These are phyloP conservation scores for Drosophila rubida DNA, from an alignment of 2,888 invertebrate genomes.

Conservation along the genomic window DNA sequence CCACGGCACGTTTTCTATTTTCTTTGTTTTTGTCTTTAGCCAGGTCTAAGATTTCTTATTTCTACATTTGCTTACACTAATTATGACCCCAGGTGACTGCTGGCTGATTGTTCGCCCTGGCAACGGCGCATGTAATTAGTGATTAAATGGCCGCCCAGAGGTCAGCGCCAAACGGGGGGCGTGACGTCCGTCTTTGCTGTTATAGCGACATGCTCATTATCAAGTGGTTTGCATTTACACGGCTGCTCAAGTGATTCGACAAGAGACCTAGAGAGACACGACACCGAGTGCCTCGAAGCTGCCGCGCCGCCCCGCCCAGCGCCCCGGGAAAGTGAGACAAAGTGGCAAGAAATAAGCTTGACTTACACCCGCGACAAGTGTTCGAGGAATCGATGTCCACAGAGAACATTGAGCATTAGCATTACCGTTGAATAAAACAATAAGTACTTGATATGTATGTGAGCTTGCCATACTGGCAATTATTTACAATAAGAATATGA, in stretches of 20 bases:
- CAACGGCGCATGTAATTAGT: slow-evolving; percentile 76
- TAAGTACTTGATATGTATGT: not conserved
- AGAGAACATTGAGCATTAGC: not conserved
- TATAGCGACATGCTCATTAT: slow-evolving; percentile 70
- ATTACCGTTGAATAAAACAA: not conserved
- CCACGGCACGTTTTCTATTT: slow-evolving; percentile 41
- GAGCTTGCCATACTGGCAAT: not conserved
- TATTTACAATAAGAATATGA: not conserved
- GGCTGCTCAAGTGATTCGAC: slow-evolving; percentile 55
- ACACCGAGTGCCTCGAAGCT: slow-evolving; percentile 23
- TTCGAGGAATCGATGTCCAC: not conserved
- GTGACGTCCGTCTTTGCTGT: slow-evolving; percentile 36
- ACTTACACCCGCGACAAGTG: slow-evolving; percentile 31
- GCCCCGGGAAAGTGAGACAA: not conserved
- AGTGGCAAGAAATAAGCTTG: slow-evolving; percentile 26
- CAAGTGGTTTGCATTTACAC: slow-evolving; percentile 64
- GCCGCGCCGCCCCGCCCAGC: not conserved
- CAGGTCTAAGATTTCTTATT: slow-evolving; percentile 65
- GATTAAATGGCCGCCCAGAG: slow-evolving; percentile 78
- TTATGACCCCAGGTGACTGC: slow-evolving; percentile 76
- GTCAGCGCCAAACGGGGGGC: slow-evolving; percentile 51
- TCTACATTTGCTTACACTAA: slow-evolving; percentile 79
- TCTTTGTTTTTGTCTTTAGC: slow-evolving; percentile 20
- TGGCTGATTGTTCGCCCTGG: slow-evolving; percentile 63
- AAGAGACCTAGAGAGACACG: slow-evolving; percentile 20